Evolutionary conservation across 1,140 invertebrate species (phyloP), one percentile per base, ranked within the genome.

Genomic region (Drosophila albomicans): DNA sequence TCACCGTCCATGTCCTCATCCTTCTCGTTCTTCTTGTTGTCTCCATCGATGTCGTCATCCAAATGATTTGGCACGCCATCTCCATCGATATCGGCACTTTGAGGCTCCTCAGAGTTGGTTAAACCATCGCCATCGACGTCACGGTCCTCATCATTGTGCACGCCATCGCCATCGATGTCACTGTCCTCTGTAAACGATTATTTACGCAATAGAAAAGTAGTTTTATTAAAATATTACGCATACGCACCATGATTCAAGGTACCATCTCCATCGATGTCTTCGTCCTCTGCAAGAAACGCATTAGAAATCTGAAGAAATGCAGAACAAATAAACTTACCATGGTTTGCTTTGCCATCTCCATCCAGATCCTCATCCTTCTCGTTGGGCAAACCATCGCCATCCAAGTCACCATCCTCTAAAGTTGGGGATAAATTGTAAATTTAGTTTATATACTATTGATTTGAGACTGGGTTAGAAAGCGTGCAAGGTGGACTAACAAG

Each of bases 261-360:
- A 28, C 81, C 81, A 66, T 85, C 81, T 48, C 81, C 79, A 65
- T 85, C 81, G 51, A 85, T 79, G 52, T 85, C 81, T 35, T 81
- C 79, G 35, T 88, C 77, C 46, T 74, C 75, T 78, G 45, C 8
- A 52, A 35, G 25, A 30, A 28, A 1, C 11, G 6, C 1, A 25
- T 74, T 74, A 67, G 16, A 65, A 62, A 52, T 82, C 88, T 92
- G 93, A 94, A 93, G 11, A 20, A 88, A 94, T 93, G 76, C 94
- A 94, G 7, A 10, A 38, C 1, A 4, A 13, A 48, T 6, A 38
- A 13, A 92, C 90, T 54, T 91, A 91, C 90, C 92, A 91, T 88
- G 88, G 59, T 86, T 91, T 2, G 59, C 77, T 57, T 81, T 81
- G 56, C 81, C 81, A 68, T 91, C 82, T 7, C 85, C 87, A 65